phyloP scores from a whole-genome alignment of 2,888 invertebrate species.

The Polydrusus tereticollis region DNA sequence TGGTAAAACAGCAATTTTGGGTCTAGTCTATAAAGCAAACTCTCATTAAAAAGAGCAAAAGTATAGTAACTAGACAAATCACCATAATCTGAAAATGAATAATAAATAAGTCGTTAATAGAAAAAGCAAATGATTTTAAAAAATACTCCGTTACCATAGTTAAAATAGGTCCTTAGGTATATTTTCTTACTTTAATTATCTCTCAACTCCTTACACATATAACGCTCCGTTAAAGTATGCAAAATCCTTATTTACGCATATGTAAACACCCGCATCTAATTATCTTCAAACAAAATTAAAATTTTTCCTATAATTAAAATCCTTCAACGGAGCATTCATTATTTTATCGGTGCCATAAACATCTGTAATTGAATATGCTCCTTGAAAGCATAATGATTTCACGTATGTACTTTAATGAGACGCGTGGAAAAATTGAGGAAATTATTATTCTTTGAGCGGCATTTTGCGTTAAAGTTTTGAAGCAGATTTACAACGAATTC shows the following conservation, averaged over 20 bases:
- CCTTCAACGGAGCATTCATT: conserved; percentile 30
- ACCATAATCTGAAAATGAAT: too few relatives aligned
- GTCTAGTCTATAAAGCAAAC: too few relatives aligned
- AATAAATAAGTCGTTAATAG: too few relatives aligned
- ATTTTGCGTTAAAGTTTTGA: neutral
- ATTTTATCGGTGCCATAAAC: conserved; percentile 35
- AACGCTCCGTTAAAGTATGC: neutral
- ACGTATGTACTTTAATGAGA: conserved; percentile 17
- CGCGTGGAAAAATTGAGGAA: conserved; percentile 10
- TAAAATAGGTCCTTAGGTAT: neutral
- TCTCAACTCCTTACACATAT: neutral
- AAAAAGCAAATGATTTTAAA: too few relatives aligned
- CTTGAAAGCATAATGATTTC: conserved; percentile 27
- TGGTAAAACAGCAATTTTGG: too few relatives aligned
- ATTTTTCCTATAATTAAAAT: conserved; percentile 33
- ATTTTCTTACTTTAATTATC: neutral
- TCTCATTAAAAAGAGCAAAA: too few relatives aligned
- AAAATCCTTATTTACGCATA: conserved; percentile 23
- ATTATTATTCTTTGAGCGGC: neutral
- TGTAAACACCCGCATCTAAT: conserved; percentile 29
- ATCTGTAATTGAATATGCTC: conserved; percentile 30
- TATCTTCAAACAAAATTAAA: conserved; percentile 18
- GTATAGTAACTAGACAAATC: too few relatives aligned
- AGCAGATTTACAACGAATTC: too few relatives aligned
- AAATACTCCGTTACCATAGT: too few relatives aligned